Percentiles rank a stretch among this genome's conserved stretches.
Evolutionary conservation across 2,113 vertebrate genomes (phyloP).

Genomic region (Steatornis caripensis): DNA sequence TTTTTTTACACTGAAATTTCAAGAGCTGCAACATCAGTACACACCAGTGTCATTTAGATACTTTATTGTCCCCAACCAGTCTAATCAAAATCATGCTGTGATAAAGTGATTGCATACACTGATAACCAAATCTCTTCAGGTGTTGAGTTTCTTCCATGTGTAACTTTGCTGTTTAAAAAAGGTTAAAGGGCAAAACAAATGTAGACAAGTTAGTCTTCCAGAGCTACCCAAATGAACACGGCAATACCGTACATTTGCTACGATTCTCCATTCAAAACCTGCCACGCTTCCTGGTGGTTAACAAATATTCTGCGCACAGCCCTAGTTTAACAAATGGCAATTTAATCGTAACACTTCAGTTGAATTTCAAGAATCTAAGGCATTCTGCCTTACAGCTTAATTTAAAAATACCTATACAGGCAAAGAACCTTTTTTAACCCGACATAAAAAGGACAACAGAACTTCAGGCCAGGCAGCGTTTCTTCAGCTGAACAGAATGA

Average conservation of each 20-base stretch:
- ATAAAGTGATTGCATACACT: slow-evolving; percentile 28
- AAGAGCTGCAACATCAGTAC: slow-evolving; percentile 46
- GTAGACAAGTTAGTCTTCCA: neutral
- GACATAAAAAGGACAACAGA: slow-evolving; percentile 41
- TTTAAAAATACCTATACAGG: slow-evolving; percentile 51
- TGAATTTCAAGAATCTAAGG: slow-evolving; percentile 5
- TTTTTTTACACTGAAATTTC: slow-evolving; percentile 18
- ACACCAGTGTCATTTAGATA: neutral
- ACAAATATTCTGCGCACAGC: neutral
- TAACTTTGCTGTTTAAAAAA: neutral
- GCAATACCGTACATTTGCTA: slow-evolving; percentile 31
- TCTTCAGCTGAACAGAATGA: slow-evolving; percentile 24
- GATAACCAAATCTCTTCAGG: neutral
- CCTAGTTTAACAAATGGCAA: slow-evolving; percentile 36
- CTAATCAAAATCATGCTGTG: slow-evolving; percentile 20
- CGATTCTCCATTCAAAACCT: neutral
- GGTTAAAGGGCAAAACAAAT: neutral
- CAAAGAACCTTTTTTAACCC: slow-evolving; percentile 32
- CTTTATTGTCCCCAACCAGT: slow-evolving; percentile 45
- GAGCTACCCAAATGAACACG: slow-evolving; percentile 34
- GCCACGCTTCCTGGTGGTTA: neutral
- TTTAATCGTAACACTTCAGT: neutral
- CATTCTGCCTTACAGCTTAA: slow-evolving; percentile 34
- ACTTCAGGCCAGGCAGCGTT: slow-evolving; percentile 24
- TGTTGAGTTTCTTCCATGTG: neutral